These are phyloP conservation scores for Esox lucius DNA, from an alignment of 2,797 vertebrate genomes.

Conservation along the genomic window DNA sequence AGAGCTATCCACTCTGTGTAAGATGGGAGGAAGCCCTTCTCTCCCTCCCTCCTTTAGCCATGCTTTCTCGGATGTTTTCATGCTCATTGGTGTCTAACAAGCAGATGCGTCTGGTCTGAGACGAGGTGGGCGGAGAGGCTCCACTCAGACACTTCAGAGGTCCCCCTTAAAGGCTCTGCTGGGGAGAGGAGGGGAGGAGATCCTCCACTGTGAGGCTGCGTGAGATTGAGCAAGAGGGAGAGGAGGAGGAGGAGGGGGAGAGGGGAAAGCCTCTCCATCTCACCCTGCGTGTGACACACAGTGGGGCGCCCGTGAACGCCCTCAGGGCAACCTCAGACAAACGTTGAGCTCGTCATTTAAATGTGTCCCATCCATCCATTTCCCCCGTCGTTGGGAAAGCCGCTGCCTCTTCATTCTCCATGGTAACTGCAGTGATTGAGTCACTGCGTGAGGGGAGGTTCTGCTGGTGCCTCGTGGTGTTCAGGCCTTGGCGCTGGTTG, in stretches of 20 bases:
- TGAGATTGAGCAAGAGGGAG: slow-evolving; percentile 12
- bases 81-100: slow-evolving; percentile 67
- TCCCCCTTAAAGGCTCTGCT: slow-evolving; percentile 65
- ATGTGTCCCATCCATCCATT: slow-evolving; percentile 40
- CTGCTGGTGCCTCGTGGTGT: not conserved
- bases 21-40: slow-evolving; percentile 41
- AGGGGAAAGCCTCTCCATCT: not conserved
- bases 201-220: slow-evolving; percentile 50
- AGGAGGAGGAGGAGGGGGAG: slow-evolving; percentile 34
- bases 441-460: not conserved
- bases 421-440: slow-evolving; percentile 13
- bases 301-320: slow-evolving; percentile 7
- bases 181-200: slow-evolving; percentile 58
- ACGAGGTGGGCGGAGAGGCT: slow-evolving; percentile 64
- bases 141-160: slow-evolving; percentile 67
- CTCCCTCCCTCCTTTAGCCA: slow-evolving; percentile 25
- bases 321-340: slow-evolving; percentile 47
- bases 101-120: slow-evolving; percentile 54
- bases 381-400: slow-evolving; percentile 36
- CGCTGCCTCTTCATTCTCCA: not conserved
- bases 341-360: slow-evolving; percentile 45
- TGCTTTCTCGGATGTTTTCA: slow-evolving; percentile 44
- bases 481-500: too few relatives aligned
- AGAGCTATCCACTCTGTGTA: slow-evolving; percentile 58
- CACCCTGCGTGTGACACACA: not conserved